phyloP scores from a whole-genome alignment of 2,113 vertebrate species.

The Gambusia affinis region DNA sequence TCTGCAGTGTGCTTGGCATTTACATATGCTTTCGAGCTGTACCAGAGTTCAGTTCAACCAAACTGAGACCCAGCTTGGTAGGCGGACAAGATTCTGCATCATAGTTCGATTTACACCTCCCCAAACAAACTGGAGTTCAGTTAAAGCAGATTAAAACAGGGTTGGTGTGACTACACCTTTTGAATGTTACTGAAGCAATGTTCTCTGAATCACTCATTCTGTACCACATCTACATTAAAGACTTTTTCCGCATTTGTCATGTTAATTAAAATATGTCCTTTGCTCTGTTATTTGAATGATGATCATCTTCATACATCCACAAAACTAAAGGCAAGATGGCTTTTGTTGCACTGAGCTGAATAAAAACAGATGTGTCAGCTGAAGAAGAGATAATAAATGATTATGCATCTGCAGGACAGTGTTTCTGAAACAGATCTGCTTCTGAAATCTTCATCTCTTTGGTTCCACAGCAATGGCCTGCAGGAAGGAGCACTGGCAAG shows the following conservation, averaged over 20 bases:
- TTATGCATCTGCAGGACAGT: neutral
- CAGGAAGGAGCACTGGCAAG: slow-evolving; percentile 53
- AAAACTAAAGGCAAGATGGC: neutral
- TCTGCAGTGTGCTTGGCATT: too few species aligned
- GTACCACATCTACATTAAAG: neutral
- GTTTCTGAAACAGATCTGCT: slow-evolving; percentile 34
- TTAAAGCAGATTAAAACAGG: too few species aligned
- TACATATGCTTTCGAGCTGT: too few species aligned
- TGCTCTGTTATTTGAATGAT: neutral
- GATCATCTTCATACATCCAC: too few species aligned
- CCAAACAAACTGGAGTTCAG: too few species aligned
- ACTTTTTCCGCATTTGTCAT: neutral
- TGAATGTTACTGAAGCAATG: neutral
- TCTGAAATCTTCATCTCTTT: slow-evolving; percentile 49
- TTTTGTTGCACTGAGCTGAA: neutral
- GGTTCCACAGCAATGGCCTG: slow-evolving; percentile 33
- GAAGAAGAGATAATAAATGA: neutral
- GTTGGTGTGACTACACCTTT: too few species aligned
- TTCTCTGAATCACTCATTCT: neutral
- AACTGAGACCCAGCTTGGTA: too few species aligned
- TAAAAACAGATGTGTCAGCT: neutral
- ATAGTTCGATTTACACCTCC: too few species aligned
- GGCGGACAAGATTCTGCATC: too few species aligned
- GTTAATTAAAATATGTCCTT: neutral
- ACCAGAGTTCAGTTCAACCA: too few species aligned